These are phyloP conservation scores for Synergus japonicus DNA, from an alignment of 2,888 invertebrate genomes.

Conservation along the genomic window DNA sequence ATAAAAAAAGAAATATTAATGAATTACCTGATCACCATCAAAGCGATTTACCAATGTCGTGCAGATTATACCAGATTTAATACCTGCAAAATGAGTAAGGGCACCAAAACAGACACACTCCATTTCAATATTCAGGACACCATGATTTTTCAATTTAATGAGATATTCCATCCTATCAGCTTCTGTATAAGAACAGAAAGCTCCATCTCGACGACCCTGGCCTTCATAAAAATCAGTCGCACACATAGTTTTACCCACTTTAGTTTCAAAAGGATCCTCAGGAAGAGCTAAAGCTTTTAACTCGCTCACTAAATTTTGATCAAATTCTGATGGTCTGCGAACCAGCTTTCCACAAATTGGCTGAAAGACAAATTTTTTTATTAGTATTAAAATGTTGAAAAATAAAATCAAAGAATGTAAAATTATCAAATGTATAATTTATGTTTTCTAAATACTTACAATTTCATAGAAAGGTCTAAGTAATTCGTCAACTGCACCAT, in stretches of 20 bases:
- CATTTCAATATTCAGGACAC: conserved; percentile 97
- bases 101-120: conserved; percentile 95
- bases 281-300: conserved; percentile 84
- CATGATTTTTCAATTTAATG: conserved; percentile 83
- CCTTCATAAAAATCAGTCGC: conserved; percentile 98
- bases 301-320: conserved; percentile 87
- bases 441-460: conserved; percentile 79
- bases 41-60: conserved; percentile 93
- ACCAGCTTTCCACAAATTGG: conserved; percentile 89
- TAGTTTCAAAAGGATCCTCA: conserved; percentile 87
- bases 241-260: conserved; percentile 94
- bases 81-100: conserved; percentile 92
- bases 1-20: neutral
- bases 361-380: conserved; percentile 76
- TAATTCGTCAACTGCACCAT: conserved; percentile 91
- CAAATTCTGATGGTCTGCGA: conserved; percentile 88
- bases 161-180: conserved; percentile 91
- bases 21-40: conserved; percentile 90
- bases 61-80: conserved; percentile 92
- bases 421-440: neutral
- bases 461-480: conserved; percentile 88
- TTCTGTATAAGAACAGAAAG: conserved; percentile 93
- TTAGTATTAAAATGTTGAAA: neutral
- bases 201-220: conserved; percentile 94
- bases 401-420: too few relatives aligned